Evolutionary conservation across 2,797 vertebrate genomes (phyloP), one percentile per base, ranked within the genome.

Genomic region (Coluber constrictor): DNA sequence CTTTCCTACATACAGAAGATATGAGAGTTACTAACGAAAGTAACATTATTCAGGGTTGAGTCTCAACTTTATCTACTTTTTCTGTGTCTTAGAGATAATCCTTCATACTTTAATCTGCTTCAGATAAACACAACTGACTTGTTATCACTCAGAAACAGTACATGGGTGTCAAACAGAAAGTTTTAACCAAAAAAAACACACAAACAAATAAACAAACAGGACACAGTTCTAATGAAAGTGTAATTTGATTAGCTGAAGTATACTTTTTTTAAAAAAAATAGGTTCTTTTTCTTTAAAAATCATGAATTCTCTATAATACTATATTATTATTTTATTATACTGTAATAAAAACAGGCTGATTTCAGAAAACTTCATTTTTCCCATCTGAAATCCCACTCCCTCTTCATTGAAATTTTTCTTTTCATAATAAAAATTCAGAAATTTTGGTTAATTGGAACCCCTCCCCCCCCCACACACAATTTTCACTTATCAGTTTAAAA

Each of bases 51-150:
- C 20, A 59, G 29, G 51, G 55, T 13, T 60, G 12, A 1, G 1
- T 3, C 87, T 57, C 57, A 9, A 0, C 88, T 95, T 91, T 15
- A 51, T 91, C 59, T 90, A 43, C 18, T 6, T 94, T 88, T 56
- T 74, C 74, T 92, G 57, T 47, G 95, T 57, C 9, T n/a, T 15
- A 70, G 90, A 91, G 90, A 95, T 86, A 95, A 95, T 90, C 11
- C 12, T 4, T 89, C n/a, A 6, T 54, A 25, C 55, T 93, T 89
- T 23, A 90, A 29, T 86, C 94, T 92, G 57, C 66, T 70, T 92
- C 43, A 92, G 51, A 88, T 51, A 61, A 55, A 27, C 6, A 66
- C 20, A 86, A 5, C 9, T n/a, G 15, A 5, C 16, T 90, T 7
- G 6, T 66, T 86, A 92, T 94, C 79, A 66, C 32, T 74, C 91